A percentile compares a stretch with the other conserved stretches of the same genome.
Evolutionary conservation across 2,888 invertebrate genomes (phyloP).

Genomic region (Ennomos erosarius): DNA sequence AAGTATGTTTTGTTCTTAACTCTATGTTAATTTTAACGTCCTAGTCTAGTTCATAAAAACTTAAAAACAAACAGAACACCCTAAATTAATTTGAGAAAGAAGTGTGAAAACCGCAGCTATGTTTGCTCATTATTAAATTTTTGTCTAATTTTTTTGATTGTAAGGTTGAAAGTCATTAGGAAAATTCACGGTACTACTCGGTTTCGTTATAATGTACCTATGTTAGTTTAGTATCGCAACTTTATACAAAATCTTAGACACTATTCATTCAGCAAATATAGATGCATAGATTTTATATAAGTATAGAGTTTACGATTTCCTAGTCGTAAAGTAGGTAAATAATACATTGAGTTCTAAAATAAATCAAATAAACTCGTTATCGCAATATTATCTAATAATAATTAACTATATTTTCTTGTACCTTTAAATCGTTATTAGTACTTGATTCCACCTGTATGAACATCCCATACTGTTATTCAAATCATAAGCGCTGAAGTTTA

Average conservation of each 20-base stretch:
- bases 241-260: too few species aligned
- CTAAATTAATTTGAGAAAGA: not conserved
- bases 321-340: too few species aligned
- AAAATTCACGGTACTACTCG: not conserved
- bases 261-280: too few species aligned
- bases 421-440: too few species aligned
- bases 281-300: too few species aligned
- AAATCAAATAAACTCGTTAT: too few species aligned
- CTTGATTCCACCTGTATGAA: not conserved
- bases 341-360: too few species aligned
- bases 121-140: not conserved
- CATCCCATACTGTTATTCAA: constrained; percentile 10
- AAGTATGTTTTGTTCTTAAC: constrained; percentile 7
- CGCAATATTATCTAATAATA: too few species aligned
- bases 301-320: too few species aligned
- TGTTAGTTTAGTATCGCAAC: too few species aligned
- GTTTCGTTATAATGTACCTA: too few species aligned
- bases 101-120: constrained; percentile 4
- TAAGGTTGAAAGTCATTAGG: constrained; percentile 16
- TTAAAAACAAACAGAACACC: constrained; percentile 18
- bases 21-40: constrained; percentile 34
- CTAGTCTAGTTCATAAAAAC: constrained; percentile 18
- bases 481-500: constrained; percentile 15
- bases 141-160: not conserved
- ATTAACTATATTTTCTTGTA: too few species aligned